These are phyloP conservation scores for Pantala flavescens DNA, from an alignment of 1,140 invertebrate genomes.

Conservation along the genomic window DNA sequence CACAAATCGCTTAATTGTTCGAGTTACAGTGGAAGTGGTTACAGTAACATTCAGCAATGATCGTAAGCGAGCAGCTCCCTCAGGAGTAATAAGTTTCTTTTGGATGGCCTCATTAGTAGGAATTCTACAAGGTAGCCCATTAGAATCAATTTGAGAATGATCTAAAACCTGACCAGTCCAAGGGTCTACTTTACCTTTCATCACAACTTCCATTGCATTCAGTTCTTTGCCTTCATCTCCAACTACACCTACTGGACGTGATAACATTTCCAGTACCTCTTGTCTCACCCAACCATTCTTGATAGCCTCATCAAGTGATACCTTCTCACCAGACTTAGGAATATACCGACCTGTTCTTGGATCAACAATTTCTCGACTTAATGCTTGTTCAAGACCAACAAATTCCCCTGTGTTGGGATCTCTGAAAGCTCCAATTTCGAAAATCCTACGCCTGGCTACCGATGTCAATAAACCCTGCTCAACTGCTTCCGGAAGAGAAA, in stretches of 20 bases:
- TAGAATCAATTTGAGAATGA: slow-evolving; percentile 15
- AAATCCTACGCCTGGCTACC: slow-evolving; percentile 75
- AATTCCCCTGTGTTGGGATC: slow-evolving; percentile 70
- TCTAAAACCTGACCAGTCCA: slow-evolving; percentile 77
- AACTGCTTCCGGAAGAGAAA: slow-evolving; percentile 51
- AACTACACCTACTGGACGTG: slow-evolving; percentile 65
- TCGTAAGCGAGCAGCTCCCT: slow-evolving; percentile 73
- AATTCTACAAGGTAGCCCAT: slow-evolving; percentile 47
- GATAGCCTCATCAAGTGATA: slow-evolving; percentile 58
- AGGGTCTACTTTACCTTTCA: slow-evolving; percentile 70
- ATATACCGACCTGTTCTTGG: slow-evolving; percentile 47
- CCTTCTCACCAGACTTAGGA: slow-evolving; percentile 56
- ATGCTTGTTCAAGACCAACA: slow-evolving; percentile 76
- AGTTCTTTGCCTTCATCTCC: slow-evolving; percentile 60
- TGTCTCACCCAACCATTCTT: slow-evolving; percentile 53
- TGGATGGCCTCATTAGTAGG: slow-evolving; percentile 77
- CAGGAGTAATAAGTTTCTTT: slow-evolving; percentile 68
- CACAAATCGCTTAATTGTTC: slow-evolving; percentile 66
- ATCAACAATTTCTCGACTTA: slow-evolving; percentile 64
- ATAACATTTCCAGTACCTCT: slow-evolving; percentile 76
- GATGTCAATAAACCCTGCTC: slow-evolving; percentile 79
- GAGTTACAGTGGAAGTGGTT: slow-evolving; percentile 72
- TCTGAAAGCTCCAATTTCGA: slow-evolving; percentile 84
- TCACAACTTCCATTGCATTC: slow-evolving; percentile 73
- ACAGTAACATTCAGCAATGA: slow-evolving; percentile 74